Evolutionary conservation across 2,113 vertebrate genomes (phyloP), one percentile per base, ranked within the genome.

Genomic region (Dromiciops gliroides): DNA sequence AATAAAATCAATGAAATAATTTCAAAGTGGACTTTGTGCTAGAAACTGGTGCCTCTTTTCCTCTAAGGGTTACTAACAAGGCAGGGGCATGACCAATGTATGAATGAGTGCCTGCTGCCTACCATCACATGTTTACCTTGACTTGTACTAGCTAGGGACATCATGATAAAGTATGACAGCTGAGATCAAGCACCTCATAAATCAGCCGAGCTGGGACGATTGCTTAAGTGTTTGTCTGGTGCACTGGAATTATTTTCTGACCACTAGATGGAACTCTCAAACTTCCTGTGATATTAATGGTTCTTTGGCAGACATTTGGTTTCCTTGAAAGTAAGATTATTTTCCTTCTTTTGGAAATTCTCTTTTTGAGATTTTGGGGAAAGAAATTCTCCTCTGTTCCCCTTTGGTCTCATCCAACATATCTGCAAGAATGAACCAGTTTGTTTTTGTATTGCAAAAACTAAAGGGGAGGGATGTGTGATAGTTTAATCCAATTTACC

Each of bases 241-340:
- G 37, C 0, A 51, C 91, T 52, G n/a, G 67, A 94, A 91, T 89
- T 50, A 60, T 94, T 94, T 97, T 93, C 92, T 98, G 88, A 95
- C 98, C 98, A 97, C 98, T 98, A 99, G 98, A 96, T 98, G 98
- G 98, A 51, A 98, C 97, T 98, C 25, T 96, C 89, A 94, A 98
- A 96, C 98, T 91, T 98, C 60, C 93, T 94, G 96, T 95, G 90
- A 60, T 97, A 94, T 95, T 97, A 95, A 50, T 37, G 88, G 12
- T 9, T 52, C 6, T 91, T 89, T 92, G 92, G 51, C n/a, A 94
- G 96, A 96, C 6, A 67, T 16, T 94, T 94, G n/a, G 51, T 97
- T 98, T 90, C 49, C 48, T 93, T 94, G 26, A 91, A 95, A 91
- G 94, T 60, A 94, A 89, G 89, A 75, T 44, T 60, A 56, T 10